A percentile compares a stretch with the other conserved stretches of the same genome.
phyloP scores from a whole-genome alignment of 2,888 invertebrate genomes.

The Drosophila diplacantha region DNA sequence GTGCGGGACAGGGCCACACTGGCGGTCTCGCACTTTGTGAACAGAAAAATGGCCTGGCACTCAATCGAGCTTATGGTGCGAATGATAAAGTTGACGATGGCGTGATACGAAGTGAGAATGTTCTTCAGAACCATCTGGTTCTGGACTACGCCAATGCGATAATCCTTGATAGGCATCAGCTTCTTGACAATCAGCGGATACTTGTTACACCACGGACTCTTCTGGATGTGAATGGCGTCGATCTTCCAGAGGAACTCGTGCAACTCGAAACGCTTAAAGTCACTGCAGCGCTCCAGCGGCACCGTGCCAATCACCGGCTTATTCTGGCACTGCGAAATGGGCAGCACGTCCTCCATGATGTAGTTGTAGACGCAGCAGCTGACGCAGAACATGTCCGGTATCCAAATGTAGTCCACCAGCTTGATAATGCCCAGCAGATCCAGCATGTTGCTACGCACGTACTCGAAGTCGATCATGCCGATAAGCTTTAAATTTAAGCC shows the following conservation, averaged over 20 bases:
- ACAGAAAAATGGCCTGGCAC: slow-evolving; percentile 74
- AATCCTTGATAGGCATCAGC: slow-evolving; percentile 70
- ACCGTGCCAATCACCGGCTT: slow-evolving; percentile 74
- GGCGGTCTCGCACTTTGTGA: slow-evolving; percentile 65
- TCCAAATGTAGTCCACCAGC: slow-evolving; percentile 72
- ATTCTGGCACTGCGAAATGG: slow-evolving; percentile 64
- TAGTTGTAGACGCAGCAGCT: slow-evolving; percentile 54
- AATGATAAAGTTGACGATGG: slow-evolving; percentile 74
- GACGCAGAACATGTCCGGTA: slow-evolving; percentile 69
- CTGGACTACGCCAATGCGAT: slow-evolving; percentile 59
- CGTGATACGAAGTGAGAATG: slow-evolving; percentile 62
- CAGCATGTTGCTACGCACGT: slow-evolving; percentile 65
- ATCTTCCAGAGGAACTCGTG: slow-evolving; percentile 71
- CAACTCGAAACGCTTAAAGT: slow-evolving; percentile 74
- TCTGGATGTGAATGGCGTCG: slow-evolving; percentile 75
- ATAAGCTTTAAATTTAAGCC: slow-evolving; percentile 60
- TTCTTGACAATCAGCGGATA: slow-evolving; percentile 76
- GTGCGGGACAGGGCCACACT: slow-evolving; percentile 68
- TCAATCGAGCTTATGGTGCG: slow-evolving; percentile 74
- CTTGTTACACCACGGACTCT: slow-evolving; percentile 74
- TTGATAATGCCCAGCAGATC: slow-evolving; percentile 72
- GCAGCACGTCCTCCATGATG: slow-evolving; percentile 67
- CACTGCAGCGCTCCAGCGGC: slow-evolving; percentile 73
- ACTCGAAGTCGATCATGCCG: slow-evolving; percentile 69
- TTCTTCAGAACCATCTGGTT: slow-evolving; percentile 56